Conservation (phyloP, 1,140 invertebrate genomes). For the Atta texana region DNA sequence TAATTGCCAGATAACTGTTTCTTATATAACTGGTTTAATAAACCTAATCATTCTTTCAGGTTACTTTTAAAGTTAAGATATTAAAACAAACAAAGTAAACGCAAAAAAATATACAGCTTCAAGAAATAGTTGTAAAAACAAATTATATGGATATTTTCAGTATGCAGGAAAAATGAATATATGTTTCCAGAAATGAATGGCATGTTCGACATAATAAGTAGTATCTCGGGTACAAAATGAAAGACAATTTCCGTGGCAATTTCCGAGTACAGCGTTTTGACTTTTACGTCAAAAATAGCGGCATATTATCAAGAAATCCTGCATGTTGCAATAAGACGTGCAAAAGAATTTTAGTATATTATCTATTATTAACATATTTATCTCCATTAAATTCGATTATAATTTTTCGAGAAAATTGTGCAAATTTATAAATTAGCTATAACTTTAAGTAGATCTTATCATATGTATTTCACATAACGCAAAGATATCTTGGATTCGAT, state of each 20-base stretch:
- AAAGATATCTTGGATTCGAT: neutral
- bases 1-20: neutral
- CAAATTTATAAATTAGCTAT: neutral
- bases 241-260: conserved; percentile 71
- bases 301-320: conserved; percentile 53
- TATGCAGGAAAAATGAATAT: conserved; percentile 53
- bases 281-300: conserved; percentile 56
- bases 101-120: neutral
- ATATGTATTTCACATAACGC: neutral
- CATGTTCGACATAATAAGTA: conserved; percentile 29
- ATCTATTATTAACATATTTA: neutral
- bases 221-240: conserved; percentile 59
- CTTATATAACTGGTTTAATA: neutral
- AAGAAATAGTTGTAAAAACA: neutral
- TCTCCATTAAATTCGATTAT: neutral
- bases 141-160: conserved; percentile 36
- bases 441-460: conserved; percentile 22
- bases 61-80: neutral
- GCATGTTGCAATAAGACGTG: neutral
- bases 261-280: conserved; percentile 67
- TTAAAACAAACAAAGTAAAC: neutral
- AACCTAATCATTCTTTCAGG: neutral
- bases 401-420: neutral
- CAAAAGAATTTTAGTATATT: neutral
- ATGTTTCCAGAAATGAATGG: conserved; percentile 71